These are phyloP conservation scores for Herpetotheres cachinnans DNA, from an alignment of 2,113 vertebrate genomes.

Conservation along the genomic window DNA sequence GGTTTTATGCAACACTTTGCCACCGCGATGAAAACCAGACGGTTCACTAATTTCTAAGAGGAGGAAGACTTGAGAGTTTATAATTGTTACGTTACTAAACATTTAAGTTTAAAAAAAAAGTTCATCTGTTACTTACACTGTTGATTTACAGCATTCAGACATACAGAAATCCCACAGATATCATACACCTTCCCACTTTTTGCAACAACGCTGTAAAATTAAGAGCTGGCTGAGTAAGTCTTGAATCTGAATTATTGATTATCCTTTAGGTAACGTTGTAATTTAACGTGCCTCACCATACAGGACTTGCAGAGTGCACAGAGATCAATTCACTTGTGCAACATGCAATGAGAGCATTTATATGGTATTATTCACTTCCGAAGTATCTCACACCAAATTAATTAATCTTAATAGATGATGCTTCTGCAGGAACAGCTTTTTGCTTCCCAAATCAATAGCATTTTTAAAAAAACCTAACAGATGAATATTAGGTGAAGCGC, in stretches of 20 bases:
- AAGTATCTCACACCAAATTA: background rate
- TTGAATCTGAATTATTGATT: background rate
- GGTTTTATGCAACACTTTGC: background rate
- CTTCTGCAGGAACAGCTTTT: background rate
- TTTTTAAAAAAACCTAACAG: background rate
- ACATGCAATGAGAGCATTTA: rapidly evolving
- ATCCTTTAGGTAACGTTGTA: background rate
- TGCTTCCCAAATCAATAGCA: background rate
- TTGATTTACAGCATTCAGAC: background rate
- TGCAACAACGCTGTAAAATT: background rate
- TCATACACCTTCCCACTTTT: background rate
- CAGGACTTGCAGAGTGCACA: background rate
- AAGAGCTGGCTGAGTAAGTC: background rate
- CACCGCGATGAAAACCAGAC: background rate
- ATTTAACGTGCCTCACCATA: background rate
- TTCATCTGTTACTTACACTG: background rate
- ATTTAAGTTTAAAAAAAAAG: background rate
- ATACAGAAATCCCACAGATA: background rate
- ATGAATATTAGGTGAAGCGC: background rate
- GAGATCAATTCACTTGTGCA: background rate
- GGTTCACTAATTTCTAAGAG: background rate
- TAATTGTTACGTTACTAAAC: background rate
- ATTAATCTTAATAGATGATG: background rate
- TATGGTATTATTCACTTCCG: background rate
- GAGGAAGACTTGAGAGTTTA: background rate